A percentile compares a stretch with the other conserved stretches of the same genome.
Conservation (phyloP, 2,797 vertebrate species). For the Amphiprion clarkii region DNA sequence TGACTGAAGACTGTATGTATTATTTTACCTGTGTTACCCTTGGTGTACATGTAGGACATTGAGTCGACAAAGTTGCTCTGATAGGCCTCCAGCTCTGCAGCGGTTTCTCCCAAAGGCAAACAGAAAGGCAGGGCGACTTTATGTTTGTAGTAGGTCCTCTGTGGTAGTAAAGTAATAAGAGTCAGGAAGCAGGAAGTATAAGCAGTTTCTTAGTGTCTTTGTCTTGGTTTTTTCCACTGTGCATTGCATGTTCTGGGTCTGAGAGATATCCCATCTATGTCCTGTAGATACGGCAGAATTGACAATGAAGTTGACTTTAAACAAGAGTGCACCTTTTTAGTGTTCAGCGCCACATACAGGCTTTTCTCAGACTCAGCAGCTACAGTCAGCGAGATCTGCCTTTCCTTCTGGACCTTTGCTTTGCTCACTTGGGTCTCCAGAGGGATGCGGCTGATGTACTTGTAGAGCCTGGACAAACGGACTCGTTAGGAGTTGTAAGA, state of each 20-base stretch:
- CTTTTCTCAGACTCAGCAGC: conserved; percentile 62
- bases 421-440: conserved; percentile 56
- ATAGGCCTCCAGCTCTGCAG: conserved; percentile 54
- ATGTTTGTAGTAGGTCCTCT: conserved; percentile 77
- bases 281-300: too few species aligned
- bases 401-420: conserved; percentile 76
- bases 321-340: conserved; percentile 68
- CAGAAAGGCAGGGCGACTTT: conserved; percentile 60
- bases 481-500: neutral
- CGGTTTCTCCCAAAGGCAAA: conserved; percentile 74
- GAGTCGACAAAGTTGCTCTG: conserved; percentile 54
- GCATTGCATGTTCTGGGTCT: too few species aligned
- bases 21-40: conserved; percentile 70
- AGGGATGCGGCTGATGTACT: conserved; percentile 66
- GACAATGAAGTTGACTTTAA: too few species aligned
- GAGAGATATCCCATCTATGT: too few species aligned
- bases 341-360: conserved; percentile 72
- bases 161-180: conserved; percentile 18
- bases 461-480: conserved; percentile 73
- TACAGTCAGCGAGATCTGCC: conserved; percentile 78
- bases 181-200: neutral
- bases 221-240: too few species aligned
- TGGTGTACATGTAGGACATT: conserved; percentile 67
- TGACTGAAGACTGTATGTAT: too few species aligned
- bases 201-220: too few species aligned